Evolutionary conservation across 2,797 vertebrate species (phyloP), one percentile per base, ranked within the genome.

Genomic region (Novumbra hubbsi): DNA sequence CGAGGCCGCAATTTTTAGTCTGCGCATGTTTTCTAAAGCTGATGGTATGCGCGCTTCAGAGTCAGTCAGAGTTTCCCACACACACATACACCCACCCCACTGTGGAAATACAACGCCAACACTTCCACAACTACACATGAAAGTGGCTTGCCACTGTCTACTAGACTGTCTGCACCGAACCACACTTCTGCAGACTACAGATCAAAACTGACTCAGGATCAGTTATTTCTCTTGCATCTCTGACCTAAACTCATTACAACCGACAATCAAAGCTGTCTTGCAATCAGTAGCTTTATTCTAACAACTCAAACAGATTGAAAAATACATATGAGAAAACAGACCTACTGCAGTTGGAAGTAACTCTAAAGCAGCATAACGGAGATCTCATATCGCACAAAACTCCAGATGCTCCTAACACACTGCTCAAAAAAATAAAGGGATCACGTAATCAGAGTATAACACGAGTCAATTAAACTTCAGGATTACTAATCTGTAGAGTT

Each of bases 11-110:
- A 57, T 21, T 57, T 62, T 76, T 57, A 75, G 77, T 81, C 69
- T 78, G 6, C 76, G 76, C 68, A 73, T 76, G 77, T 38, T 64
- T 67, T 48, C 11, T 27, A 28, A 17, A 16, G 17, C 71, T 78
- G 60, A 81, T 63, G 78, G 83, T 74, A 82, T 84, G 80, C 73
- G 63, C 32, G 60, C 73, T 76, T 72, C 38, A 28, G 72, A 89
- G 88, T 89, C 87, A 87, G 86, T 79, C 83, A 89, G 78, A 89
- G 87, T 89, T 90, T 72, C 68, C 34, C 30, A 38, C 6, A 77
- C 73, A 74, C 68, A 72, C 41, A 76, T 38, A 70, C 41, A 71
- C 57, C 52, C 24, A 64, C 50, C 73, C 16, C 24, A 48, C 48
- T 83, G 84, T 9, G 84, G 85, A 86, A 60, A 45, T 21, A 73